A percentile compares a stretch with the other conserved stretches of the same genome.
Conservation (phyloP, 2,888 invertebrate genomes). For the Netelia inedita region DNA sequence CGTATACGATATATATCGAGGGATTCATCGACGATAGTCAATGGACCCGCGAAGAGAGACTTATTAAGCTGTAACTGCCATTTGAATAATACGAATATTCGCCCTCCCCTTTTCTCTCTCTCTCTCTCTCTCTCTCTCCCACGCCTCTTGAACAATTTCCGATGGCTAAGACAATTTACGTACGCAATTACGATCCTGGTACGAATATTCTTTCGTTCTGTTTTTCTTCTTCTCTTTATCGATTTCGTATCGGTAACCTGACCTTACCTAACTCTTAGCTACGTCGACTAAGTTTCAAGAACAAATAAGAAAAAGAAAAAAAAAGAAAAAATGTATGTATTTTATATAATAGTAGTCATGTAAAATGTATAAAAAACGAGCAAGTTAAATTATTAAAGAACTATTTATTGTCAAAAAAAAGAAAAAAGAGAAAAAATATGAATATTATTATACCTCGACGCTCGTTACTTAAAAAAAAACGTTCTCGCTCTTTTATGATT, state of each 20-base stretch:
- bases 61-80: constrained; percentile 71
- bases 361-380: constrained; percentile 73
- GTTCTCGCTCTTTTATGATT: background rate
- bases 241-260: constrained; percentile 37
- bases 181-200: constrained; percentile 15
- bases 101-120: constrained; percentile 11
- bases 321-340: constrained; percentile 70
- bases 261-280: constrained; percentile 38
- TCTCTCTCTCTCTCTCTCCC: constrained; percentile 20
- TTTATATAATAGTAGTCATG: constrained; percentile 77
- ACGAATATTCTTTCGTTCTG: constrained; percentile 21
- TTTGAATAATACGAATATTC: constrained; percentile 65
- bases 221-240: constrained; percentile 26
- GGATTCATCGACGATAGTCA: constrained; percentile 42
- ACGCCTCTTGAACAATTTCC: constrained; percentile 40
- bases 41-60: constrained; percentile 62
- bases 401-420: constrained; percentile 80
- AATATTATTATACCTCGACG: constrained; percentile 26
- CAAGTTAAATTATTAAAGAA: constrained; percentile 83
- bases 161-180: constrained; percentile 26
- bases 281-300: constrained; percentile 31
- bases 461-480: background rate
- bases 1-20: constrained; percentile 59
- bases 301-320: constrained; percentile 19
- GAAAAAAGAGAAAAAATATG: background rate